Evolutionary conservation across 2,797 vertebrate genomes (phyloP).

Genomic region (Cirrhinus molitorella): DNA sequence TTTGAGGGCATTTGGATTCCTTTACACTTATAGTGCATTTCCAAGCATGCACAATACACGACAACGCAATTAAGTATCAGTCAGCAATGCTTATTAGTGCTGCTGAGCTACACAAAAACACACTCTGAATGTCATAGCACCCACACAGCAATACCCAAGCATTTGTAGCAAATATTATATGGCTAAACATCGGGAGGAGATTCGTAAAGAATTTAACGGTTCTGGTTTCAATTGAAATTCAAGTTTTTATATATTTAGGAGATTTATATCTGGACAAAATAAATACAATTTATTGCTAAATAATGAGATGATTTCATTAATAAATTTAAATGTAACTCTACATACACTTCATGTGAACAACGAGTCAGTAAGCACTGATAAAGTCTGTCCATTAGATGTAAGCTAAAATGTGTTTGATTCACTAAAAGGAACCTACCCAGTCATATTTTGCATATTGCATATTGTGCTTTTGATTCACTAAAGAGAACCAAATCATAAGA

Average conservation of each 20-base stretch:
- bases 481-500: not conserved
- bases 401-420: not conserved
- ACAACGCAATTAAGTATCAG: slow-evolving; percentile 15
- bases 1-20: slow-evolving; percentile 27
- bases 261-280: too few species aligned
- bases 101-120: not conserved
- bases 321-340: not conserved
- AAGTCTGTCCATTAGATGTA: not conserved
- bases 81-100: slow-evolving; percentile 5
- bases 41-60: not conserved
- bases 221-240: not conserved
- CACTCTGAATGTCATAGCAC: not conserved
- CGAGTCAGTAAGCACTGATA: not conserved
- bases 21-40: slow-evolving; percentile 1
- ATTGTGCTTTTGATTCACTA: not conserved
- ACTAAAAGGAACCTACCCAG: not conserved
- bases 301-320: not conserved
- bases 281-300: not conserved
- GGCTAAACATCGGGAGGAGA: not conserved
- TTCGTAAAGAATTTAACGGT: not conserved
- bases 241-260: not conserved
- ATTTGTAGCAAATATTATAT: not conserved
- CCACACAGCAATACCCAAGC: not conserved
- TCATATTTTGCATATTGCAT: too few species aligned
- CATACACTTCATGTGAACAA: not conserved